Base-by-base conservation (phyloP, 2,888 invertebrate species). In the Ichneumoninae sp. region DNA sequence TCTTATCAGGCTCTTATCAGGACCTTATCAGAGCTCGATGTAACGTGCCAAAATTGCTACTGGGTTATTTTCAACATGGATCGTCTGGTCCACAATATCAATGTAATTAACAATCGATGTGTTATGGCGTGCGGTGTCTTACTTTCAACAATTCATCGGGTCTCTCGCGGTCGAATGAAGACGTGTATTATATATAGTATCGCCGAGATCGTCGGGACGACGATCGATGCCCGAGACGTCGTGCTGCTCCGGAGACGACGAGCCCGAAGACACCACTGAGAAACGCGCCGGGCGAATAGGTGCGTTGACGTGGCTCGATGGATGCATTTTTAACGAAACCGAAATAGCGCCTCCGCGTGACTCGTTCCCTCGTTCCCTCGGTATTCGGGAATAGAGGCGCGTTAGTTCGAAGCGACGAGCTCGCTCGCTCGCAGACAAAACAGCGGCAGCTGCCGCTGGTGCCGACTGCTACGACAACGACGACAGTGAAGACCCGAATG, bases 261-360 rank as follows among this genome's bases (percentile, higher is more conserved):
- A 74, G 47, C 47, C 69, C 84, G 75, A 72, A 72, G 81, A 80
- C 76, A 60, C 70, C 76, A 65, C 76, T 74, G 83, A 62, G 76
- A 78, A 77, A 68, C 66, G 74, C 82, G 78, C 70, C 71, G 80
- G 77, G 80, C 86, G 86, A 86, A 91, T 90, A 89, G 88, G 84
- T 87, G 88, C 89, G 91, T 89, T 90, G 89, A 91, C 90, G 89
- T 88, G 88, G 83, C 89, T 86, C 91, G 90, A 92, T 92, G 91
- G 90, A 91, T 93, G 91, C 91, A 92, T 92, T 93, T 93, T 93
- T 92, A 91, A 93, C 90, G 89, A 89, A 89, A 92, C 93, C 85
- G 89, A 93, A 93, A 93, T 93, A 93, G 92, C 92, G 89, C 79
- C 87, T 57, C 75, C 80, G 69, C 86, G 82, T 85, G 80, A 84